phyloP scores from a whole-genome alignment of 2,797 vertebrate genomes.

The Hydrolagus colliei region DNA sequence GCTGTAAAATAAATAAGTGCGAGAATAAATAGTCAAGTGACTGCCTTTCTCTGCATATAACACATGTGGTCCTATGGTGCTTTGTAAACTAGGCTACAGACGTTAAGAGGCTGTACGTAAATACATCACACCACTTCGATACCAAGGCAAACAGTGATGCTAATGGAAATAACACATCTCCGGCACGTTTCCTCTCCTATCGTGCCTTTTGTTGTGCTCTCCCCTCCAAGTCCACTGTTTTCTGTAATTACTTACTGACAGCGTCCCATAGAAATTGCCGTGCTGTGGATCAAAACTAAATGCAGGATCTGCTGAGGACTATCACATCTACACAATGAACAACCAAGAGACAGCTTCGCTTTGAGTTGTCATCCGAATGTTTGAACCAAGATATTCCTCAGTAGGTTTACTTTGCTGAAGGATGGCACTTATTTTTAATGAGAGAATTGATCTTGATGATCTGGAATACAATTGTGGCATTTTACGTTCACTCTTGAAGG shows the following conservation, averaged over 20 bases:
- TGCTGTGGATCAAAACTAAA: no score
- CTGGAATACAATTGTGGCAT: not conserved
- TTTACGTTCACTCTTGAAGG: not conserved
- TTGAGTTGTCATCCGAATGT: no score
- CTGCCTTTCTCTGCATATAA: no score
- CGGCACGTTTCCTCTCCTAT: not conserved
- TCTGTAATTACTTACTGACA: not conserved
- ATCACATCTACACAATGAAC: no score
- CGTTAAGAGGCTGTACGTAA: not conserved
- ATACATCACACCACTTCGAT: not conserved
- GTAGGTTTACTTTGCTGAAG: not conserved
- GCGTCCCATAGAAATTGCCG: no score
- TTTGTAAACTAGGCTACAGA: not conserved
- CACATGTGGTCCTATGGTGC: no score
- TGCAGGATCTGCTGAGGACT: no score
- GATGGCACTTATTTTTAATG: not conserved
- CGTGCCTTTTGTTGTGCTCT: no score
- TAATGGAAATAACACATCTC: not conserved
- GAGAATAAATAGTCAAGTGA: no score
- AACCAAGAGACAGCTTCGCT: no score
- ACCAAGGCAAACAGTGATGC: not conserved
- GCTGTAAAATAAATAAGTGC: no score
- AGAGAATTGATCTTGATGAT: not conserved
- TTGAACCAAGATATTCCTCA: not conserved
- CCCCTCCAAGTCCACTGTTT: no score